These are phyloP conservation scores for Copidosoma aretas DNA, from an alignment of 2,888 invertebrate genomes.

Conservation along the genomic window DNA sequence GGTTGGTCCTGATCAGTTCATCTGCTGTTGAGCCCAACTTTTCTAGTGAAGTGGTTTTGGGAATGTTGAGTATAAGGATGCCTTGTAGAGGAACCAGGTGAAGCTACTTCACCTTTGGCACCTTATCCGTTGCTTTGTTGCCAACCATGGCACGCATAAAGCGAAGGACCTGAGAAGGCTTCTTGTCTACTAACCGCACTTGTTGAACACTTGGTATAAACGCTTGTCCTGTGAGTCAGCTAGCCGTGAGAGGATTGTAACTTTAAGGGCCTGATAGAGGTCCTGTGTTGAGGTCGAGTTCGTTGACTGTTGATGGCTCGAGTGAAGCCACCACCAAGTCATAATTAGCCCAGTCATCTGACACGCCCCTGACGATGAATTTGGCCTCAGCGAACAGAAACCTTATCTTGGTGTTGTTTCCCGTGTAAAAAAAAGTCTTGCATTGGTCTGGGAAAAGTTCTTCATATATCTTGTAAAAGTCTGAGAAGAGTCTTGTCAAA, in stretches of 20 bases:
- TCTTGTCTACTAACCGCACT: background rate
- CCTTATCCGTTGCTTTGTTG: background rate
- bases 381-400: no score
- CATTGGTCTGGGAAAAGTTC: no score
- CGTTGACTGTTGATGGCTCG: background rate
- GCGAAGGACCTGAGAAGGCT: background rate
- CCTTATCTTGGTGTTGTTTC: no score
- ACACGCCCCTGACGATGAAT: no score
- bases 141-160: background rate
- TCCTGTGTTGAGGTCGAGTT: background rate
- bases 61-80: background rate
- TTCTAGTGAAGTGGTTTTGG: background rate
- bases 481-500: no score
- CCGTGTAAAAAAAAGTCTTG: no score
- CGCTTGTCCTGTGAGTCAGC: background rate
- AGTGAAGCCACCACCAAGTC: background rate
- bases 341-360: no score
- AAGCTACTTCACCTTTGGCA: background rate
- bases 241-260: background rate
- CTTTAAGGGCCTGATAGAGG: background rate
- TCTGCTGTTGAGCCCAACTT: background rate
- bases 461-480: no score
- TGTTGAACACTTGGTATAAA: background rate
- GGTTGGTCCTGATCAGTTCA: background rate
- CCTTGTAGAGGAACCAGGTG: background rate